Conservation (phyloP, 2,888 invertebrate genomes). For the Monochamus alternatus region DNA sequence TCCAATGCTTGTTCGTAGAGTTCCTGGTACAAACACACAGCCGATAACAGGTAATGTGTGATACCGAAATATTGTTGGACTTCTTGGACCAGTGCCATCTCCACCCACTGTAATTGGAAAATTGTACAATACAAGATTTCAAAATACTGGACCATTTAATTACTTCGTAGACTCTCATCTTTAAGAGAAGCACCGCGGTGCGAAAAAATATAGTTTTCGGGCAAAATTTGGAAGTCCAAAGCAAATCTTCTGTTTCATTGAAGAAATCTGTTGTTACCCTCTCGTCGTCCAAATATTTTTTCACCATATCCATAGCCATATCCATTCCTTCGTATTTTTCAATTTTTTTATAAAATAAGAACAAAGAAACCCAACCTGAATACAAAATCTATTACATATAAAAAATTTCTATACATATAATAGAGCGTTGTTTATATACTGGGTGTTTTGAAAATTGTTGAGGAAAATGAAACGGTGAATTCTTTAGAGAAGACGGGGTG, state of each 20-base stretch:
- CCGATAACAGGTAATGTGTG: slow-evolving; percentile 65
- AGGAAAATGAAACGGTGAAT: too few species aligned
- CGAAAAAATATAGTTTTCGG: slow-evolving; percentile 62
- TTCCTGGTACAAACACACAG: slow-evolving; percentile 62
- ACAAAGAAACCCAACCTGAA: slow-evolving; percentile 64
- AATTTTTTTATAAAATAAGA: slow-evolving; percentile 64
- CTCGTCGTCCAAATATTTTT: slow-evolving; percentile 57
- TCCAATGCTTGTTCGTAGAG: slow-evolving; percentile 64
- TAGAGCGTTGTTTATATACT: too few species aligned
- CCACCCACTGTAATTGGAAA: slow-evolving; percentile 60
- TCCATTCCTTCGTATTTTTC: slow-evolving; percentile 64
- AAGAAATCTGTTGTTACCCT: slow-evolving; percentile 51
- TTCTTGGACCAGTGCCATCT: slow-evolving; percentile 63
- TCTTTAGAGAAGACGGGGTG: too few species aligned
- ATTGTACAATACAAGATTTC: not conserved
- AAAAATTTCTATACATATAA: too few species aligned
- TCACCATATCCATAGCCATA: slow-evolving; percentile 62
- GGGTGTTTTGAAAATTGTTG: too few species aligned
- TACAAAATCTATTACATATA: not conserved
- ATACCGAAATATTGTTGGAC: slow-evolving; percentile 58
- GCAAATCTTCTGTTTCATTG: slow-evolving; percentile 59
- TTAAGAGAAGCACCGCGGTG: slow-evolving; percentile 63
- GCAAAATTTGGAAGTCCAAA: slow-evolving; percentile 62
- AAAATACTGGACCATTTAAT: not conserved
- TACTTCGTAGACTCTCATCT: slow-evolving; percentile 62